A percentile compares a stretch with the other conserved stretches of the same genome.
These are phyloP conservation scores for Noctua janthina DNA, from an alignment of 2,888 invertebrate species.

Conservation along the genomic window DNA sequence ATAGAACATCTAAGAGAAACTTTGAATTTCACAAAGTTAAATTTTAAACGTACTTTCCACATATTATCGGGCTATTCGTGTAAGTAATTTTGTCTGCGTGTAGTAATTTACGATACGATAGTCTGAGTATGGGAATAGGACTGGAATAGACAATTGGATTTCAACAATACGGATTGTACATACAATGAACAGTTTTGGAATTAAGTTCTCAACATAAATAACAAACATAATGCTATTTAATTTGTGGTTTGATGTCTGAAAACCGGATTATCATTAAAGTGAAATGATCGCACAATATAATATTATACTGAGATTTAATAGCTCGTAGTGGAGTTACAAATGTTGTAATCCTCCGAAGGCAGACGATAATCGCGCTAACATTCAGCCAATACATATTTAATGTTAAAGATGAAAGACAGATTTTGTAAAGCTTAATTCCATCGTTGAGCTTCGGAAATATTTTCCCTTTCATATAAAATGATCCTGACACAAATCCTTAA, in stretches of 20 bases:
- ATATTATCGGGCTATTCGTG: conserved; percentile 41
- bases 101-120: conserved; percentile 59
- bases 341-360: conserved; percentile 34
- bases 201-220: conserved; percentile 52
- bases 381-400: conserved; percentile 69
- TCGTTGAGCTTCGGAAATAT: conserved; percentile 77
- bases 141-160: conserved; percentile 50
- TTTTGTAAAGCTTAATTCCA: conserved; percentile 74
- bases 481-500: conserved; percentile 80
- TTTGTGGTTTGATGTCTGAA: conserved; percentile 40
- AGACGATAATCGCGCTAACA: conserved; percentile 48
- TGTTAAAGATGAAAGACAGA: conserved; percentile 73
- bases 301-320: conserved; percentile 27
- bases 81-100: conserved; percentile 56
- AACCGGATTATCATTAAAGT: conserved; percentile 33
- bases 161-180: conserved; percentile 51
- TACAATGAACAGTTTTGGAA: conserved; percentile 53
- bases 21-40: conserved; percentile 42
- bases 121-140: conserved; percentile 49
- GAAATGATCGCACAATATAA: conserved; percentile 30
- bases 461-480: conserved; percentile 78
- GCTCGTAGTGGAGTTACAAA: conserved; percentile 14
- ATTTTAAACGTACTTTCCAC: conserved; percentile 43
- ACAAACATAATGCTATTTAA: conserved; percentile 46
- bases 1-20: conserved; percentile 39